Base-by-base conservation (phyloP, 1,140 invertebrate species). In the Drosophila bocqueti region DNA sequence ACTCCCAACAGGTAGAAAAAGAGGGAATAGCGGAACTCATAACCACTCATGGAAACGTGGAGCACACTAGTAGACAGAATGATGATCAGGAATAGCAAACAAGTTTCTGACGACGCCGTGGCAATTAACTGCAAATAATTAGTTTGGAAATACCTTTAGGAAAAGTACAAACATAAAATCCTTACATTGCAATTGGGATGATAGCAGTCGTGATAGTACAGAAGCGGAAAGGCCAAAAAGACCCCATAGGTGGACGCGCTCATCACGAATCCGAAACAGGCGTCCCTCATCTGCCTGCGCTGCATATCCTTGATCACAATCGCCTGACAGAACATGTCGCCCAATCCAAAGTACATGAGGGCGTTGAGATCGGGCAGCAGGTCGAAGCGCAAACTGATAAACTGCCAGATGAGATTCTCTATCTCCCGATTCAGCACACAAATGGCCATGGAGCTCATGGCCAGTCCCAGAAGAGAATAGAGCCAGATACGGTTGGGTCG, bases 361-460 rank as follows among this genome's bases (percentile, higher is more conserved):
- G 26, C 46, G 2, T 64, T 49, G 8, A 61, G 10, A 36, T 82
- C 79, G 18, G 65, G 43, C 15, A 10, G 15, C 2, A 36, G 4
- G 18, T 46, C 7, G 1, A 75, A 71, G 0, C 50, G 54, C 16
- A 82, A 42, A 18, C 50, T 50, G 1, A 82, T 16, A n/a, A 65
- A 86, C 34, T 85, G 83, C 69, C 69, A 85, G 2, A 21, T 26
- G 4, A 85, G 9, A 38, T 86, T 86, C 31, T 82, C 50, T 0
- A 79, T 54, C 50, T 76, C 79, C 0, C 13, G 31, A 8, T 29
- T 16, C 0, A 84, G 10, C 3, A 34, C 13, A 3, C 38, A 36
- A 18, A 71, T 40, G 16, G 21, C 7, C 9, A 82, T 9, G 6
- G 79, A 71, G 31, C 61, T 54, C 2, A 43, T 29, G 21, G 31